Percentiles rank a stretch among this genome's conserved stretches.
Conservation (phyloP, 2,888 invertebrate species). For the Balanococcus diminutus region DNA sequence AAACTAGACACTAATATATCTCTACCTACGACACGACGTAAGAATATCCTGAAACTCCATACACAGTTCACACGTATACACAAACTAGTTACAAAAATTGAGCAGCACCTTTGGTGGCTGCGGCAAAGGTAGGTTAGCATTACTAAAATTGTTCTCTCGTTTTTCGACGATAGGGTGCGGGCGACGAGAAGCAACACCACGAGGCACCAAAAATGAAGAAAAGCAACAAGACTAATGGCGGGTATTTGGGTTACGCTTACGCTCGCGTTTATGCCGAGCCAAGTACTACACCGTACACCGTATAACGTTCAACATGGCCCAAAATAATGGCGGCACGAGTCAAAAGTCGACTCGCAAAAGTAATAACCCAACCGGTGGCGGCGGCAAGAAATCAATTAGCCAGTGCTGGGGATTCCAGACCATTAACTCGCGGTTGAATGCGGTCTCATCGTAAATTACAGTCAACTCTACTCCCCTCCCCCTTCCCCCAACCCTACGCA, state of each 20-base stretch:
- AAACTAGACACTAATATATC: too few relatives aligned
- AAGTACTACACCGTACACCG: too few relatives aligned
- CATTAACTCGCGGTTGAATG: conserved; percentile 70
- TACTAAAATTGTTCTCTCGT: too few relatives aligned
- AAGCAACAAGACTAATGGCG: conserved; percentile 13
- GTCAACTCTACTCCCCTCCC: not conserved
- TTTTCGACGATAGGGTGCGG: too few relatives aligned
- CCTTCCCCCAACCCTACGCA: not conserved
- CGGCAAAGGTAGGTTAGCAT: too few relatives aligned
- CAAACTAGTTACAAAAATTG: too few relatives aligned
- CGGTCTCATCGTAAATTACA: conserved; percentile 54
- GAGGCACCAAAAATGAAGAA: too few relatives aligned
- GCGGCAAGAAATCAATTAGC: conserved; percentile 66
- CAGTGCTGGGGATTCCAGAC: conserved; percentile 83
- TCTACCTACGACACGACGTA: too few relatives aligned
- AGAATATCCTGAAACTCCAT: too few relatives aligned
- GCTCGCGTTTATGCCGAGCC: not conserved
- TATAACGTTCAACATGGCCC: conserved; percentile 14
- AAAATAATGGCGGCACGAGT: conserved; percentile 42
- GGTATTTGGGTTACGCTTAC: not conserved
- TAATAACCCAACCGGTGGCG: conserved; percentile 49
- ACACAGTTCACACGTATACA: too few relatives aligned
- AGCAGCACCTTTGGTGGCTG: too few relatives aligned
- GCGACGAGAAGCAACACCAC: too few relatives aligned
- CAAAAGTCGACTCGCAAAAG: conserved; percentile 47